phyloP scores from a whole-genome alignment of 2,113 vertebrate species.

The Alligator mississippiensis region DNA sequence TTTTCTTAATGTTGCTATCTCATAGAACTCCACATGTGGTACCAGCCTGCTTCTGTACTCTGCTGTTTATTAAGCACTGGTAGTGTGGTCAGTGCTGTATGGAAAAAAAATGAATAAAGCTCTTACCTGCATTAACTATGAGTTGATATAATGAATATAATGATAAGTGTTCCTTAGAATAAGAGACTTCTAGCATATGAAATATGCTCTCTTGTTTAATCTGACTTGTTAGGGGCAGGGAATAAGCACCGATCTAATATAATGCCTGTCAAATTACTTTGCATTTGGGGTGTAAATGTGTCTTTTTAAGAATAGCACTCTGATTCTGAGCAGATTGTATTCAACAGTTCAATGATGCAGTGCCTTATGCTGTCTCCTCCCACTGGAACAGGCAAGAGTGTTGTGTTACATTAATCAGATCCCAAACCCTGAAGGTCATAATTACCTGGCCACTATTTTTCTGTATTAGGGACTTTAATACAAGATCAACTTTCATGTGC shows the following conservation, averaged over 20 bases:
- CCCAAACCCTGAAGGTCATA: constrained; percentile 67
- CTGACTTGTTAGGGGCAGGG: not conserved
- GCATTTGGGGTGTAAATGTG: not conserved
- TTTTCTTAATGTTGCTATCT: not conserved
- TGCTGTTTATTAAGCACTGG: constrained; percentile 38
- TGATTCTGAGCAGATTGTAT: constrained; percentile 27
- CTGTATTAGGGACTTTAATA: constrained; percentile 69
- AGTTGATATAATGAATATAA: not conserved
- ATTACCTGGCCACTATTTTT: constrained; percentile 69
- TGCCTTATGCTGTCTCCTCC: constrained; percentile 23
- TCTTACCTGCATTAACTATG: constrained; percentile 54
- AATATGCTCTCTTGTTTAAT: not conserved
- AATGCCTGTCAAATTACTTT: constrained; percentile 26
- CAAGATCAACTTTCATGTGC: constrained; percentile 54
- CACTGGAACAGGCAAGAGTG: constrained; percentile 37
- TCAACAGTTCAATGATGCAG: not conserved
- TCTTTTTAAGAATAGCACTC: constrained; percentile 17
- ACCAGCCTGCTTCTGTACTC: constrained; percentile 55
- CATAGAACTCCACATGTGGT: not conserved
- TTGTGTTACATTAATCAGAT: constrained; percentile 56
- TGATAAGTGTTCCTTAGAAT: constrained; percentile 7
- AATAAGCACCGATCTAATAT: not conserved
- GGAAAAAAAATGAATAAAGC: constrained; percentile 57
- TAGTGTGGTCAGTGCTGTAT: not conserved
- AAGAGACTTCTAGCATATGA: constrained; percentile 10